A percentile compares a stretch with the other conserved stretches of the same genome.
phyloP scores from a whole-genome alignment of 2,113 vertebrate species.

The Holacanthus passer region DNA sequence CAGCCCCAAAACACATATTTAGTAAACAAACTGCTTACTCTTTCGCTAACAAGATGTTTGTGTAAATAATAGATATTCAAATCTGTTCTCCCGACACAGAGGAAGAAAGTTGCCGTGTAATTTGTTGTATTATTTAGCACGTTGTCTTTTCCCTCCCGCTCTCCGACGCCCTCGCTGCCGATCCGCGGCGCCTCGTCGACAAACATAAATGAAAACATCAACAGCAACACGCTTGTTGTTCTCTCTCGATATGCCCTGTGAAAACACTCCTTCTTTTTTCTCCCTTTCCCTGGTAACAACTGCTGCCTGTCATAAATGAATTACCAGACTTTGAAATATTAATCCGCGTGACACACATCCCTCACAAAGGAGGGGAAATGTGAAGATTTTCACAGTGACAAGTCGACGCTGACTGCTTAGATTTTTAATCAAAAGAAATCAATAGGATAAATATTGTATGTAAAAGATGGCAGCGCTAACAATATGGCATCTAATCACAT shows the following conservation, averaged over 20 bases:
- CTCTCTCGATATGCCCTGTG: constrained; percentile 14
- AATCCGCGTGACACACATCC: constrained; percentile 69
- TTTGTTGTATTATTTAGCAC: constrained; percentile 83
- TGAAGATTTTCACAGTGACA: constrained; percentile 52
- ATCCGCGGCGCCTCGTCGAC: constrained; percentile 28
- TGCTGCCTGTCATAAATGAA: constrained; percentile 70
- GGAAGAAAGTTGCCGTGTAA: constrained; percentile 65
- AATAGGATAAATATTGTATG: constrained; percentile 79
- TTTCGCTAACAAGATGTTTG: constrained; percentile 82
- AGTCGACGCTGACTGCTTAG: constrained; percentile 41
- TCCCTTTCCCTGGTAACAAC: constrained; percentile 34
- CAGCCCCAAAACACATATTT: constrained; percentile 78
- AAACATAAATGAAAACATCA: constrained; percentile 75
- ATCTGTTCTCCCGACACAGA: constrained; percentile 67
- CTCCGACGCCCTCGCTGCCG: constrained; percentile 27
- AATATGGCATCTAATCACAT: constrained; percentile 63
- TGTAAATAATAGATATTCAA: constrained; percentile 87
- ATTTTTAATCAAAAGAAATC: constrained; percentile 79
- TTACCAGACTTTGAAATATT: constrained; percentile 77
- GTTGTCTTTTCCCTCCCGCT: constrained; percentile 23
- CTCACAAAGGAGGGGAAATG: constrained; percentile 53
- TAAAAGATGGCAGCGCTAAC: constrained; percentile 61
- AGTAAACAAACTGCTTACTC: constrained; percentile 88
- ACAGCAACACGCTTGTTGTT: constrained; percentile 49
- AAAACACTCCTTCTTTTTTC: constrained; percentile 42